These are phyloP conservation scores for Apantesis nais DNA, from an alignment of 2,888 invertebrate species.

Conservation along the genomic window DNA sequence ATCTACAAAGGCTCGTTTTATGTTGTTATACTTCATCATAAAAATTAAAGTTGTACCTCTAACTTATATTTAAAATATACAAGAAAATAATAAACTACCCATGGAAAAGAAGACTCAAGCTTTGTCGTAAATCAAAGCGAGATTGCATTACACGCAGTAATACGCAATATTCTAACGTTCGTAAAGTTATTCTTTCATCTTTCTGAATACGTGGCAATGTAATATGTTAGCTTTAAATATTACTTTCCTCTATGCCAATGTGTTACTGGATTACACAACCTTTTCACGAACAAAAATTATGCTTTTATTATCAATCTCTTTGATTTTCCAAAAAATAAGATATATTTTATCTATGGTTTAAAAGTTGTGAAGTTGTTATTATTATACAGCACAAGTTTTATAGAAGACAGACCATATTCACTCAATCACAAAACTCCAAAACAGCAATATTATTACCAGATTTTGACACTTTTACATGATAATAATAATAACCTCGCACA, in stretches of 20 bases:
- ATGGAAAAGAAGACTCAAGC: conserved; percentile 19
- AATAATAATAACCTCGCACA: too few species aligned
- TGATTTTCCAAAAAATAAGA: background rate
- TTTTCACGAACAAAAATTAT: background rate
- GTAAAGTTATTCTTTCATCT: conserved; percentile 34
- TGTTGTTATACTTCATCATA: background rate
- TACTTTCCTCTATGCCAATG: background rate
- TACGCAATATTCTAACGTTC: conserved; percentile 30
- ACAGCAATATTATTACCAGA: background rate
- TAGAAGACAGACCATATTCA: background rate
- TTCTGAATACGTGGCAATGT: conserved; percentile 25
- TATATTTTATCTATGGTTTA: background rate
- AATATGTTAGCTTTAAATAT: conserved; percentile 18
- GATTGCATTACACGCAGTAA: conserved; percentile 43
- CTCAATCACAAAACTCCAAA: background rate
- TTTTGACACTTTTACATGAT: background rate
- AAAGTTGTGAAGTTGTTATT: background rate
- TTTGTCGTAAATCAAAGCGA: conserved; percentile 44
- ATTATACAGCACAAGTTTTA: background rate
- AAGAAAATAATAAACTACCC: conserved; percentile 5
- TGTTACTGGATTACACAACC: background rate
- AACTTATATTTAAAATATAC: background rate
- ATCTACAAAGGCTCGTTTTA: too few species aligned
- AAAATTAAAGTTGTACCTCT: background rate
- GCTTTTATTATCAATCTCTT: background rate